Base-by-base conservation (phyloP, 2,113 vertebrate species). In the Pseudorhombus dupliciocellatus region DNA sequence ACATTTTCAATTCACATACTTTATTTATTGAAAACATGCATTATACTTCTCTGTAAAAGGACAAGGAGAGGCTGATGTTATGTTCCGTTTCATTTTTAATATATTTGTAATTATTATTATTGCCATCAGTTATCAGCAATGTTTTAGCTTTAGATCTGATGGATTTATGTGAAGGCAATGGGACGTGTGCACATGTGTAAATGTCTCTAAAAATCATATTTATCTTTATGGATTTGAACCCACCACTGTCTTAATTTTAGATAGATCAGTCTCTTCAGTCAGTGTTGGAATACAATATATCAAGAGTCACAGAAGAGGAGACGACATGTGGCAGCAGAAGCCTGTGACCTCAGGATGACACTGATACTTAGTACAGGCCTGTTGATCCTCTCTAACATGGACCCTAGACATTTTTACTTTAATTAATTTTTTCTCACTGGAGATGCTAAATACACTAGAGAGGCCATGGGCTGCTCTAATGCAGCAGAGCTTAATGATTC, bases 381-480 rank as follows among this genome's bases (percentile, higher is more conserved):
- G 91, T 70, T 85, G 84, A 90, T 90, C 84, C 71, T 59, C 80
- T 82, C 63, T 92, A 70, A 87, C 92, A 89, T 53, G 55, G 74
- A 76, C 78, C 55, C 78, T 73, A 80, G 81, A 94, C 85, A 93
- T 93, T 91, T 87, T 85, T 92, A 59, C 74, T 66, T 73, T 92
- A 91, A 93, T 93, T 91, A 89, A 84, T 80, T 86, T 72, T 56
- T 68, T 26, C 75, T 56, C 62, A 74, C 81, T 62, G 50, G 71
- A 51, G 63, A 52, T 63, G 4, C 57, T 77, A 53, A 71, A 68
- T 67, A 77, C 69, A 78, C 44, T 40, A 9, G 57, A 77, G 44
- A 44, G 14, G 51, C 24, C 48, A 54, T 34, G 20, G 20, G n/a
- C 67, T 50, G 7, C 40, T 71, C 57, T 67, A 28, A 51, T 42